phyloP scores from a whole-genome alignment of 2,888 invertebrate species.

The Thymelicus acteon region DNA sequence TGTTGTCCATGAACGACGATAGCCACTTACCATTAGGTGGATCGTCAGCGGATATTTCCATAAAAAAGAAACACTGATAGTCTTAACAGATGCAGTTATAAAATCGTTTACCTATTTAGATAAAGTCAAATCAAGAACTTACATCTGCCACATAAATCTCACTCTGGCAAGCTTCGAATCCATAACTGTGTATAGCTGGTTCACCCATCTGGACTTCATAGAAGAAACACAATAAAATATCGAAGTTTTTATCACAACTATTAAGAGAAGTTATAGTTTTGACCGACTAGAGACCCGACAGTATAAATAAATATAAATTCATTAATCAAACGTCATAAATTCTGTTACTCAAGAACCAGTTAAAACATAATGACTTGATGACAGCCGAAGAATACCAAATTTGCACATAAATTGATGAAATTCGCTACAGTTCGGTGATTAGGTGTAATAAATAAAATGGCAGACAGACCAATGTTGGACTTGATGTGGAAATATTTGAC shows the following conservation, averaged over 20 bases:
- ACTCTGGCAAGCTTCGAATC: too few species aligned
- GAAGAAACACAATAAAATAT: not conserved
- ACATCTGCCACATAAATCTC: too few species aligned
- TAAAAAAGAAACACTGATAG: too few species aligned
- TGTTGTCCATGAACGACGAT: too few species aligned
- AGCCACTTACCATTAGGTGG: too few species aligned
- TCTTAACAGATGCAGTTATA: too few species aligned
- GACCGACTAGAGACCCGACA: conserved; percentile 16
- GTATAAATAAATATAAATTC: conserved; percentile 17
- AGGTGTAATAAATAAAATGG: conserved; percentile 53
- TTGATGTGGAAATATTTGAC: not conserved
- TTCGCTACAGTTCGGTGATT: conserved; percentile 64
- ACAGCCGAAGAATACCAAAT: conserved; percentile 50
- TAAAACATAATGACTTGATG: conserved; percentile 49
- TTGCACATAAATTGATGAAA: conserved; percentile 65
- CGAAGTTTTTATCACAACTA: not conserved
- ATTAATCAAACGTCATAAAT: conserved; percentile 29
- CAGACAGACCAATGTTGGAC: not conserved
- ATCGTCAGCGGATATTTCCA: too few species aligned
- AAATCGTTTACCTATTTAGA: too few species aligned
- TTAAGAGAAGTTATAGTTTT: conserved; percentile 1
- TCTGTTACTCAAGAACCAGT: conserved; percentile 35
- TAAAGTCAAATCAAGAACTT: too few species aligned
- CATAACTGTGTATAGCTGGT: too few species aligned
- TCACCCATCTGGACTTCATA: too few species aligned